A percentile compares a stretch with the other conserved stretches of the same genome.
phyloP scores from a whole-genome alignment of 2,888 invertebrate genomes.

The Ferrisia virgata region DNA sequence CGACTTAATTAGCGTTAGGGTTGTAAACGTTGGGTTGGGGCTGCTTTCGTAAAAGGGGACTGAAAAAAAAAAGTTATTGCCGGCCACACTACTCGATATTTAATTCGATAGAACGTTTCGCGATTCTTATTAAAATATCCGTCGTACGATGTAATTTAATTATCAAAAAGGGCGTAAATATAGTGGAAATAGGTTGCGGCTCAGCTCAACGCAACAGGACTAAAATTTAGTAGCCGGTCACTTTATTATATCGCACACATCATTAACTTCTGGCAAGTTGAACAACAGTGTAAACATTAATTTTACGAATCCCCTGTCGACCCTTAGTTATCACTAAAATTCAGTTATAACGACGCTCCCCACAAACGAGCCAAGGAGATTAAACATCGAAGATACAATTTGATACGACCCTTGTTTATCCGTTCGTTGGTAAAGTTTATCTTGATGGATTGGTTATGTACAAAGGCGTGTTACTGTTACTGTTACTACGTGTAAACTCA shows the following conservation, averaged over 20 bases:
- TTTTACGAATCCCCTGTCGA: constrained; percentile 2
- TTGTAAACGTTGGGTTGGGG: not conserved
- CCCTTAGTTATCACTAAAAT: constrained; percentile 30
- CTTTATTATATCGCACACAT: constrained; percentile 31
- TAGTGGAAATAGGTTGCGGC: not conserved
- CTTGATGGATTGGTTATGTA: constrained; percentile 21
- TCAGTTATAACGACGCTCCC: constrained; percentile 15
- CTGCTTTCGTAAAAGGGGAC: not conserved
- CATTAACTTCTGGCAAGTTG: constrained; percentile 24
- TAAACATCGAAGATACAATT: constrained; percentile 32
- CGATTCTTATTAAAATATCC: constrained; percentile 22
- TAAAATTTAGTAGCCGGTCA: constrained; percentile 1
- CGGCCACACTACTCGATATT: not conserved
- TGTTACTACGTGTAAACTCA: not conserved
- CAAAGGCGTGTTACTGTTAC: not conserved
- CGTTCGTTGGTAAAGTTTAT: constrained; percentile 29
- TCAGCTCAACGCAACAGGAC: not conserved
- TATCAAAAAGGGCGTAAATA: constrained; percentile 27
- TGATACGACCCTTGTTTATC: constrained; percentile 24
- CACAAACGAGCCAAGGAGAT: constrained; percentile 20
- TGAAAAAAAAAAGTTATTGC: not conserved
- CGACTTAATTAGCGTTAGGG: constrained; percentile 4
- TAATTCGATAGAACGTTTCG: constrained; percentile 7
- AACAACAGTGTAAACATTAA: constrained; percentile 32
- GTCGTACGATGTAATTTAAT: constrained; percentile 23